Evolutionary conservation across 2,888 invertebrate species (phyloP).

Genomic region (Nemoura dubitans): DNA sequence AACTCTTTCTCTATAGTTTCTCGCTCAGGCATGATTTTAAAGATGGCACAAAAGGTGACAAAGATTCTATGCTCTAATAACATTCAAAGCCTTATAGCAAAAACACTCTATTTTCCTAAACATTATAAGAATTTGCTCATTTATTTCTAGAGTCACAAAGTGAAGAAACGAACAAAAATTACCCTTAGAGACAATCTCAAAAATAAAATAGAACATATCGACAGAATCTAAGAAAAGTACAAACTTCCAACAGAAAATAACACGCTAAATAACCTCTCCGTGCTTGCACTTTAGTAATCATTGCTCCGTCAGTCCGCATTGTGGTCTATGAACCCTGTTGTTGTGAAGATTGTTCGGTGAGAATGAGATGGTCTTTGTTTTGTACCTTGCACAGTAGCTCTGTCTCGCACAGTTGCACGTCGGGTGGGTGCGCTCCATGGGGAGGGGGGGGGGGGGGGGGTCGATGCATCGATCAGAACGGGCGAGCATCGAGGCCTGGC

Average conservation of each 20-base stretch:
- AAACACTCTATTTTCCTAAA: background rate
- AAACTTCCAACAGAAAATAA: conserved; percentile 19
- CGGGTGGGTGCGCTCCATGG: background rate
- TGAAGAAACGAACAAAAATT: background rate
- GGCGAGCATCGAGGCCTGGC: background rate
- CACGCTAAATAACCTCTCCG: background rate
- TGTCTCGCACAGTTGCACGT: background rate
- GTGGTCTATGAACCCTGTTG: background rate
- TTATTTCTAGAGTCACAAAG: background rate
- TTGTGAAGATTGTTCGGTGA: background rate
- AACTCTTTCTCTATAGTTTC: conserved; percentile 36
- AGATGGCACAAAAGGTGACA: conserved; percentile 49
- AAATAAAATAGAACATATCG: background rate
- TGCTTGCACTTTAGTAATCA: background rate
- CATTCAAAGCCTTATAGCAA: conserved; percentile 19
- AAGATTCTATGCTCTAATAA: conserved; percentile 22
- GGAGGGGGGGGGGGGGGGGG: background rate
- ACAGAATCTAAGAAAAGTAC: background rate
- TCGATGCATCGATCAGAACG: conserved; percentile 13
- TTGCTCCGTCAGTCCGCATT: too few relatives aligned
- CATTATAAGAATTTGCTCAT: background rate
- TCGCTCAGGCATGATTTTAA: conserved; percentile 42
- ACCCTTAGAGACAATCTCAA: background rate
- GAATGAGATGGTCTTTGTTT: conserved; percentile 7
- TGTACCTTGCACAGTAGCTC: conserved; percentile 27